phyloP scores from a whole-genome alignment of 2,888 invertebrate species.

The Helobdella robusta region DNA sequence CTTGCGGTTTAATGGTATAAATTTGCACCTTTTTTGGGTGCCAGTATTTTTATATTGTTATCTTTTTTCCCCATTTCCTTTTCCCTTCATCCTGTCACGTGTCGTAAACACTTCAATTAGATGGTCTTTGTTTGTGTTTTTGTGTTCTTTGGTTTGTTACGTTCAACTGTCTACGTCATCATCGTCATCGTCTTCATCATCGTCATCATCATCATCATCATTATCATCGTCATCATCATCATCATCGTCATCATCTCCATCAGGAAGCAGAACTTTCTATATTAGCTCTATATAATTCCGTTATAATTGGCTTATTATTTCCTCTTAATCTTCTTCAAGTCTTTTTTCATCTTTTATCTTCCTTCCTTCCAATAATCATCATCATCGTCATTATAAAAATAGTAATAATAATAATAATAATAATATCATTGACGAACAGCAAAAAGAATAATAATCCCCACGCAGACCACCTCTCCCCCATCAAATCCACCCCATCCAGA shows the following conservation, averaged over 20 bases:
- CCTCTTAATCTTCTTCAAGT: neutral
- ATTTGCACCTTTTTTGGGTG: neutral
- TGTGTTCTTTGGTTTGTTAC: neutral
- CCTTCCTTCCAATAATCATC: neutral
- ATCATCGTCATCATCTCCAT: conserved; percentile 13
- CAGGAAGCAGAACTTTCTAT: neutral
- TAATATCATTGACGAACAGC: neutral
- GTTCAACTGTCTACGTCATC: neutral
- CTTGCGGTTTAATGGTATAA: too few species aligned
- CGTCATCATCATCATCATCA: conserved; percentile 17
- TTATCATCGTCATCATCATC: conserved; percentile 17
- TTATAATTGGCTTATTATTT: too few species aligned
- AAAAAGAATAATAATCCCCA: neutral
- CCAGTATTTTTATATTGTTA: neutral
- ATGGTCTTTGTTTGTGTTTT: too few species aligned
- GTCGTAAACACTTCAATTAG: too few species aligned
- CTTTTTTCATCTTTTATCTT: neutral
- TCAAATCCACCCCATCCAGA: neutral
- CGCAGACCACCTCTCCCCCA: neutral
- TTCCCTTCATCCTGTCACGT: too few species aligned
- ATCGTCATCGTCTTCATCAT: conserved; percentile 17
- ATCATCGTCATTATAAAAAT: neutral
- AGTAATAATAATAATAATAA: too few species aligned
- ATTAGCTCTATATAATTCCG: too few species aligned
- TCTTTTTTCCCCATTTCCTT: neutral